Conservation (phyloP, 2,113 vertebrate species). For the Promerops cafer region DNA sequence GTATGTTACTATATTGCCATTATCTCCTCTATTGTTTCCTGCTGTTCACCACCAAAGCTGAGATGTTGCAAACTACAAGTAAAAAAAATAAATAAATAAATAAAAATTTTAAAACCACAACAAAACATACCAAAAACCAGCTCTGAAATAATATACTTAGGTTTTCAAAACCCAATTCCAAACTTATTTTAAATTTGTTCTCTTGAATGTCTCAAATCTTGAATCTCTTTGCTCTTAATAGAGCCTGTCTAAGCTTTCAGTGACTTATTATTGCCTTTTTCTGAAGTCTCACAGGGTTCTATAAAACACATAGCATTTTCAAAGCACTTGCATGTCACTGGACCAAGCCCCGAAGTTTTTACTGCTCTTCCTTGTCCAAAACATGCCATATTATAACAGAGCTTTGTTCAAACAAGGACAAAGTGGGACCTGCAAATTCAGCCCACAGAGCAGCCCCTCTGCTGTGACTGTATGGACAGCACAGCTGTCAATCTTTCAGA, state of each 20-base stretch:
- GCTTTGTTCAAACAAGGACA: not conserved
- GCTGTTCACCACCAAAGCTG: not conserved
- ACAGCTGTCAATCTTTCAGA: not conserved
- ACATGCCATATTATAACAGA: not conserved
- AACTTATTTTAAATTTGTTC: not conserved
- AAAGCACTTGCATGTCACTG: not conserved
- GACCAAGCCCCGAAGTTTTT: not conserved
- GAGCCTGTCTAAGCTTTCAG: not conserved
- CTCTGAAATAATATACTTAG: not conserved
- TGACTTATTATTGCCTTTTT: not conserved
- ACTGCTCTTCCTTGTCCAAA: not conserved
- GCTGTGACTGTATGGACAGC: not conserved
- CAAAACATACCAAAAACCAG: not conserved
- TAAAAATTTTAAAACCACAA: not conserved
- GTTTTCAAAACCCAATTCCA: not conserved
- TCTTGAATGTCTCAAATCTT: not conserved
- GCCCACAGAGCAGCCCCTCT: rapidly evolving
- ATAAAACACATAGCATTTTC: not conserved
- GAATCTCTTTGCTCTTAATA: not conserved
- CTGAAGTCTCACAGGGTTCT: not conserved
- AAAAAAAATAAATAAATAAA: not conserved
- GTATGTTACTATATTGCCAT: not conserved
- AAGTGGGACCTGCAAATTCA: not conserved
- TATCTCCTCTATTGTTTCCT: not conserved
- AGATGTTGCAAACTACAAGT: not conserved